These are phyloP conservation scores for Amblyopsis rosae DNA, from an alignment of 2,113 vertebrate species.

Conservation along the genomic window DNA sequence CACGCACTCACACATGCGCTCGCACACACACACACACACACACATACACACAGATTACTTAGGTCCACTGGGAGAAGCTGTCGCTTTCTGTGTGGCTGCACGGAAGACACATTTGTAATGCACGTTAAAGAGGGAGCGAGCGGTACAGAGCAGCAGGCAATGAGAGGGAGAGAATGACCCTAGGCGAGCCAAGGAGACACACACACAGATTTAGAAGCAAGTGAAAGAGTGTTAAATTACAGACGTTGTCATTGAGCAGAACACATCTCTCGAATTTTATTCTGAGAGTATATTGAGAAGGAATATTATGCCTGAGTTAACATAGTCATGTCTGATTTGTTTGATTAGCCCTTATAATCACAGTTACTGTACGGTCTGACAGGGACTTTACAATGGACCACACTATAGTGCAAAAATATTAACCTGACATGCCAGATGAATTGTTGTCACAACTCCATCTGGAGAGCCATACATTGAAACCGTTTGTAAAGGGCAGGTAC, in stretches of 20 bases:
- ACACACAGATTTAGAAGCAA: not conserved
- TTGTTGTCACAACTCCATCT: too few species aligned
- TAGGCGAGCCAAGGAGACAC: not conserved
- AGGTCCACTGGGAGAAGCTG: slow-evolving; percentile 37
- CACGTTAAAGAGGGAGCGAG: slow-evolving; percentile 37
- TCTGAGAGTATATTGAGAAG: slow-evolving; percentile 39
- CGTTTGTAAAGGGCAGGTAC: too few species aligned
- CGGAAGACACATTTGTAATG: slow-evolving; percentile 45
- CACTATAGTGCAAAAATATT: too few species aligned
- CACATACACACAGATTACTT: slow-evolving; percentile 25
- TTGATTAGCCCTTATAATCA: too few species aligned
- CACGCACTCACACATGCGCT: too few species aligned
- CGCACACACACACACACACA: too few species aligned
- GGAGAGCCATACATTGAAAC: too few species aligned
- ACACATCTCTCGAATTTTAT: slow-evolving; percentile 19
- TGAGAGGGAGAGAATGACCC: not conserved
- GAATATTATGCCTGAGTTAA: too few species aligned
- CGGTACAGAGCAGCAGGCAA: not conserved
- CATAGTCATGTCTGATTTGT: too few species aligned
- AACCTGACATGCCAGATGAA: too few species aligned
- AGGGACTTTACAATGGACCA: too few species aligned
- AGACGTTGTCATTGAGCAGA: slow-evolving; percentile 11
- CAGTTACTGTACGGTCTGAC: too few species aligned
- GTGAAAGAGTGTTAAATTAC: not conserved
- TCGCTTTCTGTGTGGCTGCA: slow-evolving; percentile 47